A percentile compares a stretch with the other conserved stretches of the same genome.
phyloP scores from a whole-genome alignment of 2,888 invertebrate genomes.

The Idaea biselata region DNA sequence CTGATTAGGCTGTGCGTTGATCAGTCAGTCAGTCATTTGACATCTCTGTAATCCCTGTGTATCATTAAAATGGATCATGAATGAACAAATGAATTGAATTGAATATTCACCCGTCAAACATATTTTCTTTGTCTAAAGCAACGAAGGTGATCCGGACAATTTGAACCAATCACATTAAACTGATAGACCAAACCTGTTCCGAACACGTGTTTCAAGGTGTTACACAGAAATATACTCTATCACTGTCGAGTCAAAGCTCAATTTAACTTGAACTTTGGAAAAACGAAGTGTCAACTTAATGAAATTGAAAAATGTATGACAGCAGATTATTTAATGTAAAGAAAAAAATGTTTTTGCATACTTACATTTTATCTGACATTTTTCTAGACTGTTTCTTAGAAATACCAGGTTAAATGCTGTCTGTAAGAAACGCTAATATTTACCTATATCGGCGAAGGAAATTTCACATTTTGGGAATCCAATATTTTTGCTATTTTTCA shows the following conservation, averaged over 20 bases:
- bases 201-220: not conserved
- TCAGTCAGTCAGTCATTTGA: too few species aligned
- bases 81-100: too few species aligned
- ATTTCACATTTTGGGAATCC: too few species aligned
- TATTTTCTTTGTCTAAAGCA: not conserved
- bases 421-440: too few species aligned
- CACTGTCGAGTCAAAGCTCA: not conserved
- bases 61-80: too few species aligned
- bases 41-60: too few species aligned
- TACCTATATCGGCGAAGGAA: too few species aligned
- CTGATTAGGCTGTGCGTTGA: too few species aligned
- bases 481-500: too few species aligned
- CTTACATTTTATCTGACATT: too few species aligned
- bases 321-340: not conserved
- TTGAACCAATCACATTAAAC: not conserved
- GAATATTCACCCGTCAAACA: not conserved
- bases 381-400: too few species aligned
- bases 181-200: not conserved
- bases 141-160: not conserved
- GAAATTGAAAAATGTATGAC: not conserved
- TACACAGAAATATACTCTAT: not conserved
- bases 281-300: not conserved
- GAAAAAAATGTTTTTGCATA: not conserved
- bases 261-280: not conserved
- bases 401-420: too few species aligned